Evolutionary conservation across 1,140 invertebrate species (phyloP).

Genomic region (Cardiocondyla obscurior): DNA sequence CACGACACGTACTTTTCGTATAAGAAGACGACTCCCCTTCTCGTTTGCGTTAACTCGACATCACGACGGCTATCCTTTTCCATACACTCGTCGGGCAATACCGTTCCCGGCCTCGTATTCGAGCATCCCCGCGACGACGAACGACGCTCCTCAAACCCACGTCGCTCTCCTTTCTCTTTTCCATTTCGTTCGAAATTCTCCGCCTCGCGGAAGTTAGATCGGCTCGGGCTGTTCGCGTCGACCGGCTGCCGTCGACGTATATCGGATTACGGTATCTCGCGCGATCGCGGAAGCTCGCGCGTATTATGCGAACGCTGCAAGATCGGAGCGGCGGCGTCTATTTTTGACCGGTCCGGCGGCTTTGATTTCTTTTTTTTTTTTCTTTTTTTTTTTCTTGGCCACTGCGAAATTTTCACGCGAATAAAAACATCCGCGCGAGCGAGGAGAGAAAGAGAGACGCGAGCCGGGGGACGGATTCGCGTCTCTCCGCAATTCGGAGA

Average conservation of each 20-base stretch:
- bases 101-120: background rate
- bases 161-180: conserved; percentile 16
- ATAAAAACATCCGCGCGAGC: background rate
- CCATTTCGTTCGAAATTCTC: conserved; percentile 29
- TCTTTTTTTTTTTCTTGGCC: background rate
- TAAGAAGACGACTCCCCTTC: background rate
- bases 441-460: background rate
- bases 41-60: conserved; percentile 38
- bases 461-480: no score
- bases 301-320: background rate
- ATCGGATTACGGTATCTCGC: conserved; percentile 21
- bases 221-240: background rate
- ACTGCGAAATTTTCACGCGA: background rate
- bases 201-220: background rate
- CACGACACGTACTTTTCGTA: conserved; percentile 29
- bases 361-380: no score
- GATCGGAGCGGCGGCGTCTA: background rate
- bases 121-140: background rate
- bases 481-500: no score
- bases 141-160: background rate
- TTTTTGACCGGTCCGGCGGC: conserved; percentile 1
- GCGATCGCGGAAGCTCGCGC: conserved; percentile 25
- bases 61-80: conserved; percentile 31
- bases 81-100: conserved; percentile 23
- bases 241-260: background rate